Evolutionary conservation across 1,140 invertebrate genomes (phyloP).

Genomic region (Fopius arisanus): DNA sequence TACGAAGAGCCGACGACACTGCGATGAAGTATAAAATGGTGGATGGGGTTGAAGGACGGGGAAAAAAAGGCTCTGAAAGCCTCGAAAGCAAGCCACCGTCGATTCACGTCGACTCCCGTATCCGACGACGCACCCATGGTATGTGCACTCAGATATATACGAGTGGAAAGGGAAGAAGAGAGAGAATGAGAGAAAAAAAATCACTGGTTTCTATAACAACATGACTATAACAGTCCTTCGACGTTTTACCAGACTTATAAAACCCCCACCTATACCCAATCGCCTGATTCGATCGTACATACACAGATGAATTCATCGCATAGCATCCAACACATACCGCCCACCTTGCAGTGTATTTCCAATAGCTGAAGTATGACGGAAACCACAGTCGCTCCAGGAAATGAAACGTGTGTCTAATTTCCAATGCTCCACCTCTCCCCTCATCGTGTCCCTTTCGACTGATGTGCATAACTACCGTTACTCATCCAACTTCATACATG

Average conservation of each 20-base stretch:
- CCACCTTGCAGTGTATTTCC: constrained; percentile 53
- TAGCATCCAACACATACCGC: background rate
- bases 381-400: constrained; percentile 60
- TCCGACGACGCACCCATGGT: constrained; percentile 26
- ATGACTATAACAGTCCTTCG: constrained; percentile 4
- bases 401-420: constrained; percentile 65
- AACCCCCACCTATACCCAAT: constrained; percentile 32
- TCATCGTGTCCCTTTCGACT: constrained; percentile 23
- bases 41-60: constrained; percentile 15
- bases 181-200: background rate
- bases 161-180: background rate
- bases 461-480: background rate
- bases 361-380: constrained; percentile 61
- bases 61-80: constrained; percentile 29
- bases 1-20: constrained; percentile 16
- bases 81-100: constrained; percentile 27
- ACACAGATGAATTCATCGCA: constrained; percentile 48
- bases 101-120: constrained; percentile 32
- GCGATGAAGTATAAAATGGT: background rate
- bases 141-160: background rate
- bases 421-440: constrained; percentile 45
- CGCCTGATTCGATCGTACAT: constrained; percentile 45
- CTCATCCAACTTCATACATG: background rate
- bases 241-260: constrained; percentile 50
- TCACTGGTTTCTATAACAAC: background rate